Base-by-base conservation (phyloP, 2,888 invertebrate species). In the Hemithea aestivaria region DNA sequence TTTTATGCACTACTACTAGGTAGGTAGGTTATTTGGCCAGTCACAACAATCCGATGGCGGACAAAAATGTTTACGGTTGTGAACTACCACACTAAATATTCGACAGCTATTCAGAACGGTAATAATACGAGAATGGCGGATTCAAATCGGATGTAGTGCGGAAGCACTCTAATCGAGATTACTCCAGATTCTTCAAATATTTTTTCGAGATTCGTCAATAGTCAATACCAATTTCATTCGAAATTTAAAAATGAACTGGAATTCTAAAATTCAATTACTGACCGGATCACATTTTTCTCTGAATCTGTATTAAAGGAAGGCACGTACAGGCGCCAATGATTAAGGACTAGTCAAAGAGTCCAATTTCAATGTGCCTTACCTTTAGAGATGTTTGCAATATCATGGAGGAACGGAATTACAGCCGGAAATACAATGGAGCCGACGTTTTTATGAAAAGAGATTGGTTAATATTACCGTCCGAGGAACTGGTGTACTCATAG, bases 321-420 rank as follows among this genome's bases (percentile, higher is more conserved):
- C 45, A 37, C 45, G 45, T 34, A 25, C 33, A 24, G 30, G 34
- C 30, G 37, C 34, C 31, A 27, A 40, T 40, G 40, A 40, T 40
- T 40, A 35, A 40, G 16, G 5, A 16, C 3, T 16, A 37, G 29
- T 47, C 35, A 43, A 40, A 40, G 35, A 38, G 40, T 31, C 37
- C 39, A 33, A 43, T 37, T 43, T 40, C 37, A 37, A 37, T 37
- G 34, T 31, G 27, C 24, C 21, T 21, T 20, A 35, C 22, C 36
- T 33, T 36, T 45, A 45, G 30, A 37, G 31, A 40, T 35, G 34
- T 38, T 45, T 38, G 30, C 45, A 45, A 45, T 39, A 38, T 35
- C 28, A 40, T 40, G 22, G 23, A 16, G 27, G 27, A 25, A 45
- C 31, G 27, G 37, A 40, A 45, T 45, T 40, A 40, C 34, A 20